phyloP scores from a whole-genome alignment of 2,113 vertebrate species.

The Oxyura jamaicensis region DNA sequence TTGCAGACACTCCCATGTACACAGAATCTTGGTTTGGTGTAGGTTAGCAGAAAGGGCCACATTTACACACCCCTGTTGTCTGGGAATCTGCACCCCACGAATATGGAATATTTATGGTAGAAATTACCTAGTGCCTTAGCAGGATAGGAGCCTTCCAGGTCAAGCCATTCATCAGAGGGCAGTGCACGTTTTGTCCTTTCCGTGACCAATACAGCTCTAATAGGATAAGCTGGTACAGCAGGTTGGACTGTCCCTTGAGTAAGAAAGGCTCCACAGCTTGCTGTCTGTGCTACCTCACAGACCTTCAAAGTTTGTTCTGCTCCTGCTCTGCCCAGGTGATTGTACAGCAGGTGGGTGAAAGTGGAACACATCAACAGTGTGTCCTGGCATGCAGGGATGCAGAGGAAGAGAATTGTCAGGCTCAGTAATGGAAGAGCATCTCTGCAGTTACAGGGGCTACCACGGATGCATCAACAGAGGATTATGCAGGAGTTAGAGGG shows the following conservation, averaged over 20 bases:
- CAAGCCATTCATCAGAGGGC: not conserved
- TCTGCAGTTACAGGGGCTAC: not conserved
- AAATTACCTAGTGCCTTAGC: not conserved
- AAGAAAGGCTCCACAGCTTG: not conserved
- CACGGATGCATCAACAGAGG: not conserved
- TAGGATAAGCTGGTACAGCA: not conserved
- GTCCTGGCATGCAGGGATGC: not conserved
- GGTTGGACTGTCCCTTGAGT: not conserved
- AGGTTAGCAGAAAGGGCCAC: not conserved
- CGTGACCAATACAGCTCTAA: not conserved
- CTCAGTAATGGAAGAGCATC: not conserved
- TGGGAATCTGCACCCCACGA: not conserved
- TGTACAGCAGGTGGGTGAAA: not conserved
- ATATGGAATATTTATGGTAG: not conserved
- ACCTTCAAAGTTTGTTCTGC: not conserved
- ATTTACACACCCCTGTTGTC: not conserved
- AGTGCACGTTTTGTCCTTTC: accelerated
- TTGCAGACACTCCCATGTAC: not conserved
- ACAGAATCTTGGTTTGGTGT: not conserved
- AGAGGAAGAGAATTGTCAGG: not conserved
- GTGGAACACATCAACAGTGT: not conserved
- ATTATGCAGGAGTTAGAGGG: not conserved
- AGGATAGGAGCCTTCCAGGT: not conserved
- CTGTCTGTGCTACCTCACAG: not conserved
- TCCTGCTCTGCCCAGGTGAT: not conserved